phyloP scores from a whole-genome alignment of 1,140 invertebrate species.

The Drosophila ohnishii region DNA sequence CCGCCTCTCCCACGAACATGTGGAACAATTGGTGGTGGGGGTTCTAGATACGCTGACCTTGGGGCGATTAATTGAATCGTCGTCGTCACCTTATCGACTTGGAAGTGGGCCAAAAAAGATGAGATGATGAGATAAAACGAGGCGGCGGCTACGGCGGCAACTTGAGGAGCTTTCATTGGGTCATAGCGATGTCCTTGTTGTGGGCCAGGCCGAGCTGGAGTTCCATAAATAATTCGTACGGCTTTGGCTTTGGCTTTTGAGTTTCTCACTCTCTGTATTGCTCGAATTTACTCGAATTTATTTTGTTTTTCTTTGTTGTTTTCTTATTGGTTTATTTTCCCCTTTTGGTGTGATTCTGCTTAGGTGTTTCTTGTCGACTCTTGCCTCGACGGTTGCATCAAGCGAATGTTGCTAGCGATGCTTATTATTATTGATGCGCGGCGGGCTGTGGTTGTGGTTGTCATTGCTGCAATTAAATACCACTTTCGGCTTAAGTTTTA shows the following conservation, averaged over 20 bases:
- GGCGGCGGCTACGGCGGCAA: not conserved
- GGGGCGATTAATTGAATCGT: conserved; percentile 13
- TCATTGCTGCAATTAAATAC: conserved; percentile 22
- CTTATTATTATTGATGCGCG: conserved; percentile 18
- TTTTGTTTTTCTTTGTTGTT: not conserved
- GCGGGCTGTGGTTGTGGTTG: conserved; percentile 7
- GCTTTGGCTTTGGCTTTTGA: not conserved
- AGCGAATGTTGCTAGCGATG: conserved; percentile 20
- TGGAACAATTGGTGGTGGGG: conserved; percentile 1
- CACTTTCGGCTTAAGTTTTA: conserved; percentile 18
- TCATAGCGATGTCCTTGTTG: conserved; percentile 3
- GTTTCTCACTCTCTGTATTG: not conserved
- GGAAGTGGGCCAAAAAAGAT: conserved; percentile 11
- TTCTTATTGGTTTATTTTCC: not conserved
- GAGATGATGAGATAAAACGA: conserved; percentile 13
- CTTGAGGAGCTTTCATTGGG: conserved; percentile 15
- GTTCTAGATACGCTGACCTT: conserved; percentile 6
- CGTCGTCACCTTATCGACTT: conserved; percentile 14
- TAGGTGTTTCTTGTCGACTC: conserved; percentile 17
- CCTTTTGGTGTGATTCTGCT: not conserved
- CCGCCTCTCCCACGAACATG: conserved; percentile 1
- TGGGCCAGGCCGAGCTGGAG: not conserved
- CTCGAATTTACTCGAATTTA: conserved; percentile 3
- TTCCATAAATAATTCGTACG: not conserved
- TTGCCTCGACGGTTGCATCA: conserved; percentile 7